Percentiles rank a stretch among this genome's conserved stretches.
Evolutionary conservation across 2,113 vertebrate genomes (phyloP).

Genomic region (Halcyon senegalensis): DNA sequence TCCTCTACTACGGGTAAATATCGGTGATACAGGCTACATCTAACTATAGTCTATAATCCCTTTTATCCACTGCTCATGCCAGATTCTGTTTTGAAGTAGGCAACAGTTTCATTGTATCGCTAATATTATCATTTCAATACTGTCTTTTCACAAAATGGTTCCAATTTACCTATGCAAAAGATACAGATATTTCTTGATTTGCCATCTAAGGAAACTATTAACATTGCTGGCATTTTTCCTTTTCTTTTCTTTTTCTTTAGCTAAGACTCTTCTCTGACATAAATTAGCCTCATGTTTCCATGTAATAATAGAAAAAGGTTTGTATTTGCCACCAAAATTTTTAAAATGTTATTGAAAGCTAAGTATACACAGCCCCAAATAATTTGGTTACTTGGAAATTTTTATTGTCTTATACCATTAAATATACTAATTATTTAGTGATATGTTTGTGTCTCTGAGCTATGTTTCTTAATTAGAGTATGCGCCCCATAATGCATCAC

Average conservation of each 20-base stretch:
- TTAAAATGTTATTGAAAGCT: background rate
- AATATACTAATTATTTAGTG: background rate
- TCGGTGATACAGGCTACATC: background rate
- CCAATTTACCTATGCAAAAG: background rate
- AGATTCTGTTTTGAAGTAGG: background rate
- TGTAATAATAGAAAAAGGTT: background rate
- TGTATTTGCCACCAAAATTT: background rate
- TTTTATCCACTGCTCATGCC: background rate
- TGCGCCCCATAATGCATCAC: background rate
- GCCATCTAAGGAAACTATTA: background rate
- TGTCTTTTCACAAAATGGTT: background rate
- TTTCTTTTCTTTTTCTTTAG: background rate
- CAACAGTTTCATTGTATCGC: background rate
- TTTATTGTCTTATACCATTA: background rate
- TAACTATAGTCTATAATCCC: background rate
- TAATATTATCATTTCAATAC: constrained; percentile 16
- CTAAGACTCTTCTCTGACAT: background rate
- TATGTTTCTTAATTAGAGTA: background rate
- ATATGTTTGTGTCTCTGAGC: background rate
- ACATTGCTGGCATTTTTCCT: background rate
- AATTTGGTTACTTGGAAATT: background rate
- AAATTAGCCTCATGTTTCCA: background rate
- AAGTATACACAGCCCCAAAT: background rate
- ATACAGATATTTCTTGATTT: background rate
- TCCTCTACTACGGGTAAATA: background rate